Evolutionary conservation across 2,888 invertebrate genomes (phyloP).

Genomic region (Nymphalis c-album): DNA sequence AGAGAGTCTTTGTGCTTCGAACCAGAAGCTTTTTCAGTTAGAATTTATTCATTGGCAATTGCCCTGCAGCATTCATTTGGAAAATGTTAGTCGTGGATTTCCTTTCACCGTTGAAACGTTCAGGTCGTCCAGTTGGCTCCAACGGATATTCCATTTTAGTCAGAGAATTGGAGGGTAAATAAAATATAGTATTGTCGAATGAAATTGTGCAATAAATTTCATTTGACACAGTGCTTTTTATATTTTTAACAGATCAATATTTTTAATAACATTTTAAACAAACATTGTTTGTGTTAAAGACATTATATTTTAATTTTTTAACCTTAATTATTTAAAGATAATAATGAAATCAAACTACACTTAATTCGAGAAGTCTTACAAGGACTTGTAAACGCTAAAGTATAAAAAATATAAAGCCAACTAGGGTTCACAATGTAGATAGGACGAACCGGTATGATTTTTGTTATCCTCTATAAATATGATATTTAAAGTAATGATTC

Average conservation of each 20-base stretch:
- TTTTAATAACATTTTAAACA: not conserved
- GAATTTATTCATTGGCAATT: conserved; percentile 36
- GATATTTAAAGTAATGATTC: no score
- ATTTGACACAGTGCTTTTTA: not conserved
- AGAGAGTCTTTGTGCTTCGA: conserved; percentile 23
- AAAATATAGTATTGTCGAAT: conserved; percentile 16
- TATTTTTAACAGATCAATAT: not conserved
- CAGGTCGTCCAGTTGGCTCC: conserved; percentile 31
- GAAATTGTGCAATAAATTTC: conserved; percentile 6
- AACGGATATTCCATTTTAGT: conserved; percentile 30
- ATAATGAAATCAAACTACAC: no score
- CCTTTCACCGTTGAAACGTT: conserved; percentile 29
- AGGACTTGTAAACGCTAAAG: no score
- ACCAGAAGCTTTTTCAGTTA: conserved; percentile 28
- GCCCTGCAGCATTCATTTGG: conserved; percentile 36
- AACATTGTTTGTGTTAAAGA: no score
- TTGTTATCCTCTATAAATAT: no score
- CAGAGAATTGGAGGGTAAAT: conserved; percentile 19
- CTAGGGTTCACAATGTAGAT: no score
- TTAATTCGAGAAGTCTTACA: no score
- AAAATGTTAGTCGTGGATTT: conserved; percentile 37
- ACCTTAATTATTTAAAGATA: no score
- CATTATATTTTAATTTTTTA: no score
- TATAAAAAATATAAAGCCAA: no score
- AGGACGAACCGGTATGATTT: no score